Percentiles rank a stretch among this genome's conserved stretches.
Evolutionary conservation across 2,797 vertebrate genomes (phyloP).

Genomic region (Morus bassanus): DNA sequence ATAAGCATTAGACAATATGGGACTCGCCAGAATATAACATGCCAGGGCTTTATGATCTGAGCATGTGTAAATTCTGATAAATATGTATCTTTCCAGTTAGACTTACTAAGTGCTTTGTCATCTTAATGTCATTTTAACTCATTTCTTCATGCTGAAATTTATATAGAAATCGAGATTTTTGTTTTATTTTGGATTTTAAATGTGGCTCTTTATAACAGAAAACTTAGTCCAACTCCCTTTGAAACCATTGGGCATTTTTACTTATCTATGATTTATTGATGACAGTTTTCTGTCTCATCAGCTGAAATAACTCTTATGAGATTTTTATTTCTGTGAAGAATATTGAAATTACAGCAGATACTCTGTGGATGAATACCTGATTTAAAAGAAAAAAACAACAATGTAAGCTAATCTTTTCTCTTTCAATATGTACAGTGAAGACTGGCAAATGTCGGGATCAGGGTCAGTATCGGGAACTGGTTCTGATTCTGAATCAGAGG

Average conservation of each 20-base stretch:
- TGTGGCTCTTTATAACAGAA: background rate
- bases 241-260: background rate
- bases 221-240: background rate
- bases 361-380: background rate
- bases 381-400: background rate
- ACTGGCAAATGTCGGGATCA: constrained; percentile 88
- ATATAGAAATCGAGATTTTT: background rate
- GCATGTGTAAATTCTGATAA: background rate
- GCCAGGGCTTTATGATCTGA: background rate
- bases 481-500: constrained; percentile 85
- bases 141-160: background rate
- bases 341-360: background rate
- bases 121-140: background rate
- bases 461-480: constrained; percentile 80
- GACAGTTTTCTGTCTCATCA: background rate
- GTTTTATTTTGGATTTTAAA: background rate
- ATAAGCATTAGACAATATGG: background rate
- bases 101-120: background rate
- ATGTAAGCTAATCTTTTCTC: background rate
- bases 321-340: background rate
- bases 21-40: background rate
- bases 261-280: background rate
- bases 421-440: constrained; percentile 74
- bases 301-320: background rate
- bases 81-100: background rate